Evolutionary conservation across 2,888 invertebrate species (phyloP), one percentile per base, ranked within the genome.

Genomic region (Trachelus tabidus): DNA sequence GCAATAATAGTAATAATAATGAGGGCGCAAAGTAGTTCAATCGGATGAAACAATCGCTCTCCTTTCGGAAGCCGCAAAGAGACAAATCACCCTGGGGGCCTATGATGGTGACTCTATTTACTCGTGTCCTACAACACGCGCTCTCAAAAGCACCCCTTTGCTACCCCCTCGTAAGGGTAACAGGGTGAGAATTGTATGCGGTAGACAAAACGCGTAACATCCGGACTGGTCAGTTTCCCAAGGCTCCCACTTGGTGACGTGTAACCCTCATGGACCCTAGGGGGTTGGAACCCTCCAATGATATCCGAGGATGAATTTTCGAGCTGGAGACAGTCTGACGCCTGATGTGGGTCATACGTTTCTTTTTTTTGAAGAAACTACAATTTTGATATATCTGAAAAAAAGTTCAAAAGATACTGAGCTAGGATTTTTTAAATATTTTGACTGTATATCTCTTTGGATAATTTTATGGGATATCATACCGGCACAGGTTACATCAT

Each of bases 151-250:
- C 73, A 76, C 73, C 69, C 73, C 73, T 73, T 73, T 33, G 35
- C 68, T 6, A 73, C 73, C 68, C 73, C 23, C 23, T 9, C 33
- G 35, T 34, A 37, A 75, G 40, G 76, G 75, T 75, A 78, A 77
- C 71, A 84, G 88, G 87, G 87, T 86, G 87, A 87, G 87, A 88
- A 86, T 84, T 84, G 79, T 83, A 87, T 78, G 81, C 83, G 81
- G 76, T 79, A 79, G 82, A 86, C 83, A 82, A 87, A 85, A 85
- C 85, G 56, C 56, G 85, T 86, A 85, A 87, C 87, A 87, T 88
- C 86, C 85, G 86, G 86, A 85, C 84, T 85, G 86, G 84, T 87
- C 88, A 86, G 87, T 89, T 89, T 86, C 85, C 88, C 87, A 56
- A 56, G 56, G 56, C 56, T 56, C 56, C 56, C 56, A 56, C 56